Percentiles rank a stretch among this genome's conserved stretches.
Conservation (phyloP, 2,888 invertebrate genomes). For the Mystacides longicornis region DNA sequence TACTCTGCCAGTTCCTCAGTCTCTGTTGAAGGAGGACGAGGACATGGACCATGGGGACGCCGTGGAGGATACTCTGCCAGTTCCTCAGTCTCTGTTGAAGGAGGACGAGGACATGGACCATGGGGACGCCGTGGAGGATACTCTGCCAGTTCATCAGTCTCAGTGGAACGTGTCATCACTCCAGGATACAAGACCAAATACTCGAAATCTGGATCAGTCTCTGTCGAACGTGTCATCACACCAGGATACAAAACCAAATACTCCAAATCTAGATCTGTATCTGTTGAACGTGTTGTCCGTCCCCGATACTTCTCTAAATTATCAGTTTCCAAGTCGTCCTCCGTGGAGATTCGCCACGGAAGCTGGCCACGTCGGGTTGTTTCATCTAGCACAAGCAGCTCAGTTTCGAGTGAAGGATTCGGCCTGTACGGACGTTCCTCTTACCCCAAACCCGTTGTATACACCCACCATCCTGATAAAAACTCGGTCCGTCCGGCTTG, state of each 20-base stretch:
- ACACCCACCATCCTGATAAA: constrained; percentile 12
- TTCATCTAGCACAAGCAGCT: neutral
- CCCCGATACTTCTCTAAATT: neutral
- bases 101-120: constrained; percentile 6
- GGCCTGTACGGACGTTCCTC: neutral
- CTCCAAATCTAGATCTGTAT: neutral
- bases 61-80: neutral
- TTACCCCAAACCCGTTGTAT: neutral
- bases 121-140: neutral
- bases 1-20: neutral
- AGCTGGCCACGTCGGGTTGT: neutral
- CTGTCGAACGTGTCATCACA: constrained; percentile 3
- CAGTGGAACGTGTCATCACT: constrained; percentile 4
- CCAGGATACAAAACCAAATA: constrained; percentile 5
- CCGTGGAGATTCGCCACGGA: constrained; percentile 8
- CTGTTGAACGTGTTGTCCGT: neutral
- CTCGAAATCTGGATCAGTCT: constrained; percentile 8
- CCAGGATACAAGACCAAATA: constrained; percentile 5
- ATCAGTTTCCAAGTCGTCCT: constrained; percentile 1
- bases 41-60: constrained; percentile 2
- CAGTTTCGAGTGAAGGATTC: neutral
- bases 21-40: constrained; percentile 7
- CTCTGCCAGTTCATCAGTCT: constrained; percentile 2
- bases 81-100: neutral
- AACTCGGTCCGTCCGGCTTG: constrained; percentile 13